Evolutionary conservation across 2,113 vertebrate genomes (phyloP).

Genomic region (Brachirus orientalis): DNA sequence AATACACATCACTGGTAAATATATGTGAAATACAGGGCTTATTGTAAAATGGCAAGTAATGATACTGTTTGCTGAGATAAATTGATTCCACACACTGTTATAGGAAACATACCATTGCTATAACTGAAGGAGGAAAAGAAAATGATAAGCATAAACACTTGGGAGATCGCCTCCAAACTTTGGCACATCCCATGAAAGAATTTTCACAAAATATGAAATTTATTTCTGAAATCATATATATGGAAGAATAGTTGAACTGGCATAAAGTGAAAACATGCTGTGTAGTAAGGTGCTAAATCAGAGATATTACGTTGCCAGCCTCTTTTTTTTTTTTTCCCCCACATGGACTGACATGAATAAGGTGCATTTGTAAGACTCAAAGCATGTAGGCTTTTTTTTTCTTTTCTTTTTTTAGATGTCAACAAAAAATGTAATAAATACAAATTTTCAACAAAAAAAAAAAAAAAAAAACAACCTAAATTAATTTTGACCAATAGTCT

Average conservation of each 20-base stretch:
- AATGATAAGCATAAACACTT: conserved; percentile 79
- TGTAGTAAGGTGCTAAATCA: conserved; percentile 87
- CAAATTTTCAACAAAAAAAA: conserved; percentile 43
- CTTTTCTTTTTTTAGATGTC: conserved; percentile 66
- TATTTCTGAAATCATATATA: conserved; percentile 77
- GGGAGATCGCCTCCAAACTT: conserved; percentile 88
- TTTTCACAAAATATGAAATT: conserved; percentile 78
- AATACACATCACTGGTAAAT: conserved; percentile 91
- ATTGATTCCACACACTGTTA: conserved; percentile 85
- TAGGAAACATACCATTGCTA: conserved; percentile 85
- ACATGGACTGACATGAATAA: conserved; percentile 81
- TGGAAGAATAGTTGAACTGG: conserved; percentile 83
- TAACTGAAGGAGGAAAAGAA: conserved; percentile 81
- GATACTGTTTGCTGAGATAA: conserved; percentile 89
- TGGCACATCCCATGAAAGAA: conserved; percentile 85
- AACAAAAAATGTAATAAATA: conserved; percentile 79
- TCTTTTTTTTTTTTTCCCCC: conserved; percentile 50
- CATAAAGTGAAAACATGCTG: conserved; percentile 86
- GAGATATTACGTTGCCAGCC: conserved; percentile 82
- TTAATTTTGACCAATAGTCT: conserved; percentile 84
- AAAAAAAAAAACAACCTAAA: conserved; percentile 66
- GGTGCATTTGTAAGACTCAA: conserved; percentile 86
- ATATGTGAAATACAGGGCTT: conserved; percentile 90
- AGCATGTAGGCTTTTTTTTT: conserved; percentile 71
- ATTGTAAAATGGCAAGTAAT: conserved; percentile 90